Conservation (phyloP, 2,797 vertebrate species). For the Lacerta bilineata region DNA sequence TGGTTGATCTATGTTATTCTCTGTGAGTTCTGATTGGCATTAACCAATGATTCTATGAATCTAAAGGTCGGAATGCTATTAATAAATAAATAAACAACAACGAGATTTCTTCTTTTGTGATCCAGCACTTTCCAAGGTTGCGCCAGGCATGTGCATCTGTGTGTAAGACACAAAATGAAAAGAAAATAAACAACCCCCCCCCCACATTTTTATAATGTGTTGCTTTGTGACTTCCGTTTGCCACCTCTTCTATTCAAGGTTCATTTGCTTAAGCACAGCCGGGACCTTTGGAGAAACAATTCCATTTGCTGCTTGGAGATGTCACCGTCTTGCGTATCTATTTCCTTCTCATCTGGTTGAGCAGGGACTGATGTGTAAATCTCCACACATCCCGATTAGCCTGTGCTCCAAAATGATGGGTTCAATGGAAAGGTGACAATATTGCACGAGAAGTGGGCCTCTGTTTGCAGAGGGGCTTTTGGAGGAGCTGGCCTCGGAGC, state of each 20-base stretch:
- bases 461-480: background rate
- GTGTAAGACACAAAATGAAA: background rate
- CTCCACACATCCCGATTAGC: background rate
- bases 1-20: too few relatives aligned
- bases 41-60: too few relatives aligned
- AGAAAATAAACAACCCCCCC: too few relatives aligned
- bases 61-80: background rate
- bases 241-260: background rate
- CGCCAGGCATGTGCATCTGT: background rate
- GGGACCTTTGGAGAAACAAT: background rate
- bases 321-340: background rate
- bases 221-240: background rate
- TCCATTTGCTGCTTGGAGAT: background rate
- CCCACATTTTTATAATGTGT: background rate
- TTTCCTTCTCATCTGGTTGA: constrained; percentile 15
- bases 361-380: background rate
- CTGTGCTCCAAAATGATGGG: background rate
- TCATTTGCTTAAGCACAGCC: background rate
- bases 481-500: constrained; percentile 1
- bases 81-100: too few relatives aligned
- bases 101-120: background rate
- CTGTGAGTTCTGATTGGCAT: too few relatives aligned
- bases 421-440: constrained; percentile 37
- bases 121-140: background rate
- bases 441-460: background rate